Conservation (phyloP, 2,113 vertebrate species). For the Syngnathoides biaculeatus region DNA sequence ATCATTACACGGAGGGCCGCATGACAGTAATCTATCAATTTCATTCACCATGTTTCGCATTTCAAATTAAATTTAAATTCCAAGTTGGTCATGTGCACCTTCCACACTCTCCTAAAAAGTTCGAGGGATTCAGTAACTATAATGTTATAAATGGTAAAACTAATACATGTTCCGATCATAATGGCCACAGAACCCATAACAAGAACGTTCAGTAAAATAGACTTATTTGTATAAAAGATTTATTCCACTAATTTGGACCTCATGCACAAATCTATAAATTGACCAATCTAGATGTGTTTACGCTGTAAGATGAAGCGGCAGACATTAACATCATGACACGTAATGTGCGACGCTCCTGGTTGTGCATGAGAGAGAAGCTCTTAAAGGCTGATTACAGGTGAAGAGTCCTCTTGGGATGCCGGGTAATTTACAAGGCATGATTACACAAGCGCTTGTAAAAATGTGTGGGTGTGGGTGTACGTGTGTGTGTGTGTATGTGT, state of each 20-base stretch:
- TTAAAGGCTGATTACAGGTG: conserved; percentile 63
- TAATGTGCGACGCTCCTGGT: conserved; percentile 13
- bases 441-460: conserved; percentile 36
- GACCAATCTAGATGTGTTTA: conserved; percentile 3
- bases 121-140: too few species aligned
- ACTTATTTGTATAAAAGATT: too few species aligned
- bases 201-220: too few species aligned
- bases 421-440: conserved; percentile 68
- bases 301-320: background rate
- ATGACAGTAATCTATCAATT: too few species aligned
- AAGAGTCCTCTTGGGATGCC: conserved; percentile 62
- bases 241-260: background rate
- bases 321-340: background rate
- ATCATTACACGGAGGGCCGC: too few species aligned
- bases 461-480: conserved; percentile 22
- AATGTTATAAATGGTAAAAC: too few species aligned
- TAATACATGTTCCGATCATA: too few species aligned
- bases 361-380: conserved; percentile 41
- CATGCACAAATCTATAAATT: background rate
- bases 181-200: too few species aligned
- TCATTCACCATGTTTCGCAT: too few species aligned
- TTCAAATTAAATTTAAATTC: too few species aligned
- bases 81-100: too few species aligned
- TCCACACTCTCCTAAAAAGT: too few species aligned
- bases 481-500: conserved; percentile 25